Evolutionary conservation across 2,797 vertebrate species (phyloP).

Genomic region (Mastacembelus armatus): DNA sequence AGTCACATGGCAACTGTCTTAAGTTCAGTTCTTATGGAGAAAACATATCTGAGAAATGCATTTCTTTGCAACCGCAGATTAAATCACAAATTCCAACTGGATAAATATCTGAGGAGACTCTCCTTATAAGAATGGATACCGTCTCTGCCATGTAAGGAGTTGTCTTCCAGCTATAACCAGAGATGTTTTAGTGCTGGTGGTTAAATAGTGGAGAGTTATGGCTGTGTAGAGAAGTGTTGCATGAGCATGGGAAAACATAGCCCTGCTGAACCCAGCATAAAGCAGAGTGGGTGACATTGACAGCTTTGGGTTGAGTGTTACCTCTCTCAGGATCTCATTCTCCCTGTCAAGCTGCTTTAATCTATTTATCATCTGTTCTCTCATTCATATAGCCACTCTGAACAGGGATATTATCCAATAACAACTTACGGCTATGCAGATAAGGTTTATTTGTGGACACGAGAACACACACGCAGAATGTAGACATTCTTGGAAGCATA

Average conservation of each 20-base stretch:
- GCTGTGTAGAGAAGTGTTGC: slow-evolving; percentile 73
- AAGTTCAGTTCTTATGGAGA: slow-evolving; percentile 19
- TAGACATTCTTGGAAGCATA: slow-evolving; percentile 49
- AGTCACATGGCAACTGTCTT: slow-evolving; percentile 44
- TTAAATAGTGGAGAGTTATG: slow-evolving; percentile 77
- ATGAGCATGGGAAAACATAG: slow-evolving; percentile 80
- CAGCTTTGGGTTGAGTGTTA: slow-evolving; percentile 34
- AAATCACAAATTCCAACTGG: slow-evolving; percentile 47
- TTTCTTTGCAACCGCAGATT: slow-evolving; percentile 37
- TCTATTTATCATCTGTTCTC: slow-evolving; percentile 22
- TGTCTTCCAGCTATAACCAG: slow-evolving; percentile 76
- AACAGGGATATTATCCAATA: slow-evolving; percentile 41
- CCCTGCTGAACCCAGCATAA: slow-evolving; percentile 56
- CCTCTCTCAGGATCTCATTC: slow-evolving; percentile 19
- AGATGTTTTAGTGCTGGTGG: slow-evolving; percentile 77
- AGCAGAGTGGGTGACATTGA: slow-evolving; percentile 46
- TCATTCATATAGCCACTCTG: slow-evolving; percentile 21
- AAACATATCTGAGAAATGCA: slow-evolving; percentile 23
- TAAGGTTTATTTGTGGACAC: not conserved
- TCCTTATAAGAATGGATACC: slow-evolving; percentile 60
- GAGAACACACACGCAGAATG: slow-evolving; percentile 34
- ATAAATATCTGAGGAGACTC: slow-evolving; percentile 61
- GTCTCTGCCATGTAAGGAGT: slow-evolving; percentile 69
- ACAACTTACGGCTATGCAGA: slow-evolving; percentile 26
- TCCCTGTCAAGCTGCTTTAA: slow-evolving; percentile 11